These are phyloP conservation scores for Anguilla megastoma DNA, from an alignment of 2,797 vertebrate species.

Conservation along the genomic window DNA sequence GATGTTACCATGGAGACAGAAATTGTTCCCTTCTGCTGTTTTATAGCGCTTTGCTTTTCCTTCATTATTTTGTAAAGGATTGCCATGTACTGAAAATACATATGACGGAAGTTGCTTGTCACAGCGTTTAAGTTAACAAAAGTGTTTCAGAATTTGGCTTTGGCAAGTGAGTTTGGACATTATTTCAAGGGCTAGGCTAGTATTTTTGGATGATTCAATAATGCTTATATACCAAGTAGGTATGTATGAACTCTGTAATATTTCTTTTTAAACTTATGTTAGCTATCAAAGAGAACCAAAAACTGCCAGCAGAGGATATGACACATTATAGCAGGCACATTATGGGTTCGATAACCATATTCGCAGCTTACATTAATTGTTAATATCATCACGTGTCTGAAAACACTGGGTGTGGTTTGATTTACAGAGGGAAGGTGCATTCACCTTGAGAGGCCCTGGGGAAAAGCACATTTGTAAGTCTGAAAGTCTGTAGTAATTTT, in stretches of 20 bases:
- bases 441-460: not conserved
- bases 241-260: constrained; percentile 35
- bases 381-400: not conserved
- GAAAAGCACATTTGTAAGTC: not conserved
- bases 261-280: constrained; percentile 58
- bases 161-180: not conserved
- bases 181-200: not conserved
- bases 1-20: constrained; percentile 87
- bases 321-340: not conserved
- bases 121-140: not conserved
- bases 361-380: not conserved
- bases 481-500: not conserved
- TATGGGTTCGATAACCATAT: not conserved
- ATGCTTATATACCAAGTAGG: not conserved
- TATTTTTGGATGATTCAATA: not conserved
- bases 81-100: not conserved
- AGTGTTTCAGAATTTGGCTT: not conserved
- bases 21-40: constrained; percentile 54
- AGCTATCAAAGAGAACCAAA: constrained; percentile 53
- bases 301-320: constrained; percentile 56
- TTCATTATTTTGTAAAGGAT: constrained; percentile 15
- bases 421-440: not conserved
- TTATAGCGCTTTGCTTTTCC: constrained; percentile 8
- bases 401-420: not conserved
- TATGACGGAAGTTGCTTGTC: not conserved